Base-by-base conservation (phyloP, 2,797 vertebrate genomes). In the Nannoperca australis region DNA sequence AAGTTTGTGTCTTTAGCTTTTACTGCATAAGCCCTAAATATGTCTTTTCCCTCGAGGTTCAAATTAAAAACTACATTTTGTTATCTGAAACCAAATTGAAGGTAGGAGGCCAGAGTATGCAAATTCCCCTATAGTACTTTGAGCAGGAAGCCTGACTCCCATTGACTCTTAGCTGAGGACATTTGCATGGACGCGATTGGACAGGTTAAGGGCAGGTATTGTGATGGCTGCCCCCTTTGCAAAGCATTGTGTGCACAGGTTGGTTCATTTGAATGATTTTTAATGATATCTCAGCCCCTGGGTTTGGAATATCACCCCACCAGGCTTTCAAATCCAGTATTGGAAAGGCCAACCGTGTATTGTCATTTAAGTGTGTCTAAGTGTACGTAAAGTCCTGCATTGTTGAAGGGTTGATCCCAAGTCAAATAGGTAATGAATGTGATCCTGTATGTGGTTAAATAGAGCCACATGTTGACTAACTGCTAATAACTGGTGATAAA, bases 101-200 rank as follows among this genome's bases (percentile, higher is more conserved):
- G 83, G 91, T 83, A 79, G 72, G 61, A 68, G 92, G 80, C 80
- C 80, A 84, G 81, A 62, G 66, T 89, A 95, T 94, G 94, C 91
- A 95, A 95, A 95, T 90, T 17, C 38, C 17, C 42, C 51, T 20
- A 50, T 83, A 86, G 80, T 86, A 78, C 86, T 74, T 71, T 69
- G 63, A 85, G 82, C 80, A 89, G 81, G 85, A 91, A 89, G 90
- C 79, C 85, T 61, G 68, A 74, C 73, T 86, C 75, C 88, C 79
- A 90, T 92, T 93, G 87, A 93, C 72, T 91, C 66, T 83, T 70
- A 75, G 82, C 82, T 82, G 36, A 47, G 79, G 49, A 81, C 50
- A 94, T 95, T 95, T 94, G 93, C 94, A 94, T 94, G 83, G 86
- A 87, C 75, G 30, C 85, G 90, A 94, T 91, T 93, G 92, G 88